Conservation (phyloP, 2,888 invertebrate species). For the Falcaria lacertinaria region DNA sequence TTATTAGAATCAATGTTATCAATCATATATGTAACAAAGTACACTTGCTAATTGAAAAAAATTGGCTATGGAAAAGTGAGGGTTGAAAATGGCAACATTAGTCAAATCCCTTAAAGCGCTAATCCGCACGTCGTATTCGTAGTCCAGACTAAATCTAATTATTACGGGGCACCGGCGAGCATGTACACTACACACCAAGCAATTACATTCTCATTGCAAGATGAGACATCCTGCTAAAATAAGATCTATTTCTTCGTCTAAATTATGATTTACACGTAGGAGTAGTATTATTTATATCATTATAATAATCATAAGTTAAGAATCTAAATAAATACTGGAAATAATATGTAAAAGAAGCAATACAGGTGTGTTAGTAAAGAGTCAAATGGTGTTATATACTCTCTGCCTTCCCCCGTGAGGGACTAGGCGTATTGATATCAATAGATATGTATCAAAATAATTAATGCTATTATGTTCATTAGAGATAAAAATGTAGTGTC, state of each 20-base stretch:
- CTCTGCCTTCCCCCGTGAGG: no score
- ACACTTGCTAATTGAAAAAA: conserved; percentile 19
- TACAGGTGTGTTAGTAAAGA: no score
- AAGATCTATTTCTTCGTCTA: neutral
- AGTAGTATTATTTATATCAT: no score
- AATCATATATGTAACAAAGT: conserved; percentile 11
- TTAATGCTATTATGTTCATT: no score
- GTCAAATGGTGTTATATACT: no score
- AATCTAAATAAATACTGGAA: no score
- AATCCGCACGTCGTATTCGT: conserved; percentile 63
- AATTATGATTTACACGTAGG: neutral
- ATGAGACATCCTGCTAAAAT: conserved; percentile 11
- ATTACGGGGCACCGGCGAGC: conserved; percentile 32
- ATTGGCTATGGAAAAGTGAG: conserved; percentile 25
- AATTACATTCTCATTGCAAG: conserved; percentile 24
- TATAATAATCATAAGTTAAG: no score
- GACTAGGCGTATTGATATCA: no score
- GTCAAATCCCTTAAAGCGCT: conserved; percentile 51
- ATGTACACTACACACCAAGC: conserved; percentile 19
- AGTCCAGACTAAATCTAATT: conserved; percentile 74
- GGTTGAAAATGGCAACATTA: conserved; percentile 44
- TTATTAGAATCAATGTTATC: no score
- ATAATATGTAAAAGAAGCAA: no score
- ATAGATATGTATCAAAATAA: no score
- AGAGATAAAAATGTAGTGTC: no score